phyloP scores from a whole-genome alignment of 2,797 vertebrate species.

The Anguilla anguilla region DNA sequence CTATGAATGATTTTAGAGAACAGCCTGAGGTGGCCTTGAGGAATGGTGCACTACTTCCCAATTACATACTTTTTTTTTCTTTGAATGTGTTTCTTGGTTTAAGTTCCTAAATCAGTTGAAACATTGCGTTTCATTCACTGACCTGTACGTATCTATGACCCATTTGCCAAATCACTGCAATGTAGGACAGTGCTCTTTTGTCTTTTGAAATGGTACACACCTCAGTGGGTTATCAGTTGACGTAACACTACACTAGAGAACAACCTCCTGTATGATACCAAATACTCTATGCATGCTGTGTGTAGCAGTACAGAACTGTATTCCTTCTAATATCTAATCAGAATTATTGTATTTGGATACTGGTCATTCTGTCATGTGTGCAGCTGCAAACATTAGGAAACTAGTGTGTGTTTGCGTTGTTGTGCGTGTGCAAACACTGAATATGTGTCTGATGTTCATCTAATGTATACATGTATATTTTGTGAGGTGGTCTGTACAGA shows the following conservation, averaged over 20 bases:
- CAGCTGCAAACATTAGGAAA: background rate
- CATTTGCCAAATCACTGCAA: background rate
- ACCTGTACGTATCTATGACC: background rate
- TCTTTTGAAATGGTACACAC: background rate
- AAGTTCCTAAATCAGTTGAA: background rate
- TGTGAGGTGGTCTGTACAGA: slow-evolving; percentile 21
- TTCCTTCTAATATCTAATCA: slow-evolving; percentile 20
- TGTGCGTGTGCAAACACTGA: slow-evolving; percentile 25
- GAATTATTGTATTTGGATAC: background rate
- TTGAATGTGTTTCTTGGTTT: background rate
- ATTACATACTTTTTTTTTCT: background rate
- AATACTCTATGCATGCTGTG: slow-evolving; percentile 27
- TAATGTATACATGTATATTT: slow-evolving; percentile 9
- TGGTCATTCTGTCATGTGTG: slow-evolving; percentile 1
- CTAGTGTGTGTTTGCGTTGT: background rate
- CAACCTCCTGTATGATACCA: slow-evolving; percentile 29
- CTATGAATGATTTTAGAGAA: background rate
- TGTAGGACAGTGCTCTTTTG: slow-evolving; percentile 15
- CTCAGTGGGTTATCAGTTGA: background rate
- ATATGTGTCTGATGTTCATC: background rate
- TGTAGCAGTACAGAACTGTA: slow-evolving; percentile 26
- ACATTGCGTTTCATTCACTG: background rate
- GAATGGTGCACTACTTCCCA: background rate
- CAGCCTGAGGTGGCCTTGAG: background rate
- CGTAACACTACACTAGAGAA: background rate